phyloP scores from a whole-genome alignment of 2,113 vertebrate species.

The Guaruba guarouba region DNA sequence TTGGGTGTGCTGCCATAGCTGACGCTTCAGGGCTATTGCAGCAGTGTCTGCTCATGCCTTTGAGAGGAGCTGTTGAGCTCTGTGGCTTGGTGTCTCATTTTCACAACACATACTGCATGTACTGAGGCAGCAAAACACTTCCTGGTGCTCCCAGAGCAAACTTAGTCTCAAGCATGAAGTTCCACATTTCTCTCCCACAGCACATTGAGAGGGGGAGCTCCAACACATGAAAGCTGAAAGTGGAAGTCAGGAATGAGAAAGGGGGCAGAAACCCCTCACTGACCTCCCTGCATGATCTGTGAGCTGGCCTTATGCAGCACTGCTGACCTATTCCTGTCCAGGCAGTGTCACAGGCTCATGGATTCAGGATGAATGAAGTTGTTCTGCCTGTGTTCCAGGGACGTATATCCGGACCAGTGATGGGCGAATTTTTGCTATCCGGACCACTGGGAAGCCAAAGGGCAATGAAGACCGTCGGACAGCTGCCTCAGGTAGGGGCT shows the following conservation, averaged over 20 bases:
- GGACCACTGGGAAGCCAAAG: constrained; percentile 91
- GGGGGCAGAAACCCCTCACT: background rate
- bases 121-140: background rate
- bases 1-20: background rate
- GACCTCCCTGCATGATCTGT: background rate
- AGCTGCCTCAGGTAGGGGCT: constrained; percentile 81
- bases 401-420: constrained; percentile 96
- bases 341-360: background rate
- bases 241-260: background rate
- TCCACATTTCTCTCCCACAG: background rate
- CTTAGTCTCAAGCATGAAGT: background rate
- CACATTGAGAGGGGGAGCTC: background rate
- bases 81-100: background rate
- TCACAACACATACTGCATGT: background rate
- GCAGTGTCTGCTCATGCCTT: background rate
- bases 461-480: constrained; percentile 74
- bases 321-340: background rate
- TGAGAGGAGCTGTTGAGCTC: background rate
- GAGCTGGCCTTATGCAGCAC: background rate
- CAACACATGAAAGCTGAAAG: background rate
- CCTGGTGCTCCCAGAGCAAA: background rate
- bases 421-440: constrained; percentile 95
- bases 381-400: constrained; percentile 73
- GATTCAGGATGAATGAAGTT: background rate
- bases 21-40: background rate